These are phyloP conservation scores for Zoanthus gigantus DNA, from an alignment of 92 coral and sea anemone genomes.

Conservation along the genomic window DNA sequence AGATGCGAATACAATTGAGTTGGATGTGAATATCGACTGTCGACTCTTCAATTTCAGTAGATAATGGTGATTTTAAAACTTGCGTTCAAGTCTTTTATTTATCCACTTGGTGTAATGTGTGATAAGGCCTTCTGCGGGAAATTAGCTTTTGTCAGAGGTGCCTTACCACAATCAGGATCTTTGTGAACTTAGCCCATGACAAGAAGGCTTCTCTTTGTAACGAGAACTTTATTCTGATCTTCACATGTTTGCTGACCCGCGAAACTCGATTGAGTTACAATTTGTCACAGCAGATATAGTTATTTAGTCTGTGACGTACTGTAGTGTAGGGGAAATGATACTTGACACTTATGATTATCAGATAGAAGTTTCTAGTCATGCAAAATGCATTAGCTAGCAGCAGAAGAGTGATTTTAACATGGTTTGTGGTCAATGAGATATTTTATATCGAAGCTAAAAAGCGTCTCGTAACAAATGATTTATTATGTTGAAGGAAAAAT, in stretches of 20 bases:
- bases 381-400: constrained; percentile 15
- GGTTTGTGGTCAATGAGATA: constrained; percentile 15
- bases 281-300: constrained; percentile 11
- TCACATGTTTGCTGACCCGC: constrained; percentile 17
- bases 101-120: constrained; percentile 15
- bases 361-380: constrained; percentile 14
- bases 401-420: constrained; percentile 13
- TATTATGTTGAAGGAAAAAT: constrained; percentile 11
- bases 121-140: constrained; percentile 17
- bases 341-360: constrained; percentile 13
- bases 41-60: constrained; percentile 15
- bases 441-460: constrained; percentile 11
- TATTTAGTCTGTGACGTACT: constrained; percentile 7
- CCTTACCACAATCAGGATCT: constrained; percentile 16
- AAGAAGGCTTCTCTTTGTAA: constrained; percentile 14
- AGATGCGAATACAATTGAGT: constrained; percentile 14
- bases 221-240: constrained; percentile 14
- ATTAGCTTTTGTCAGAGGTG: constrained; percentile 15
- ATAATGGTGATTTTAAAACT: constrained; percentile 11
- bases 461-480: constrained; percentile 15
- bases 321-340: constrained; percentile 14
- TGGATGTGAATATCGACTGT: constrained; percentile 15
- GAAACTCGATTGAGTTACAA: constrained; percentile 14
- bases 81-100: constrained; percentile 13
- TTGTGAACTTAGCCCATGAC: constrained; percentile 16